Percentiles rank a stretch among this genome's conserved stretches.
Evolutionary conservation across 2,888 invertebrate species (phyloP).

Genomic region (Acrobeloides nanus): DNA sequence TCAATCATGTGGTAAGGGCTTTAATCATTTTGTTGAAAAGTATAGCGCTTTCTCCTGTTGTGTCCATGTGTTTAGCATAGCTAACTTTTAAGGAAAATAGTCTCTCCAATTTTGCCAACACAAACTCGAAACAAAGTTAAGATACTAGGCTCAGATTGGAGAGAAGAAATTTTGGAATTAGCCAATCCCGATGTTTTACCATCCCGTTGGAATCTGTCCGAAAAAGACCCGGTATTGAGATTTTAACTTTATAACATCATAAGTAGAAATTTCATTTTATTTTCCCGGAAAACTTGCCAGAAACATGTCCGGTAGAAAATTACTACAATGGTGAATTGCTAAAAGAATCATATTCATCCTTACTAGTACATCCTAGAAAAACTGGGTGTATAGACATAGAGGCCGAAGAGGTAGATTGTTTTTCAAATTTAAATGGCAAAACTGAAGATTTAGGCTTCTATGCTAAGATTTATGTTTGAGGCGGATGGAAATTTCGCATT

Average conservation of each 20-base stretch:
- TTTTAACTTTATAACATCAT: neutral
- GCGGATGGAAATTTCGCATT: slow-evolving; percentile 48
- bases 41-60: too few species aligned
- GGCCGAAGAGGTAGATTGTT: slow-evolving; percentile 27
- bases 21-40: too few species aligned
- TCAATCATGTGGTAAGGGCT: slow-evolving; percentile 34
- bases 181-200: slow-evolving; percentile 38
- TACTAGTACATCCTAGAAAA: slow-evolving; percentile 35
- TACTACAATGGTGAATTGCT: slow-evolving; percentile 31
- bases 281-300: too few species aligned
- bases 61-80: too few species aligned
- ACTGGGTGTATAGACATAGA: slow-evolving; percentile 30
- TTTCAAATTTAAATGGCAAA: slow-evolving; percentile 7
- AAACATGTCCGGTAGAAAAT: too few species aligned
- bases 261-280: too few species aligned
- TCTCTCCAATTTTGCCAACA: slow-evolving; percentile 43
- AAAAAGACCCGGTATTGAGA: slow-evolving; percentile 21
- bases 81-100: slow-evolving; percentile 35
- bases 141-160: slow-evolving; percentile 36
- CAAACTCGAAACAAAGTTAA: slow-evolving; percentile 41
- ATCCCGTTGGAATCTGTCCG: slow-evolving; percentile 43
- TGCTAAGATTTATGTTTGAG: slow-evolving; percentile 33
- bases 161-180: slow-evolving; percentile 36
- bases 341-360: slow-evolving; percentile 20
- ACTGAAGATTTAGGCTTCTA: slow-evolving; percentile 36